Evolutionary conservation across 2,888 invertebrate genomes (phyloP), one percentile per base, ranked within the genome.

Genomic region (Orthosia gracilis): DNA sequence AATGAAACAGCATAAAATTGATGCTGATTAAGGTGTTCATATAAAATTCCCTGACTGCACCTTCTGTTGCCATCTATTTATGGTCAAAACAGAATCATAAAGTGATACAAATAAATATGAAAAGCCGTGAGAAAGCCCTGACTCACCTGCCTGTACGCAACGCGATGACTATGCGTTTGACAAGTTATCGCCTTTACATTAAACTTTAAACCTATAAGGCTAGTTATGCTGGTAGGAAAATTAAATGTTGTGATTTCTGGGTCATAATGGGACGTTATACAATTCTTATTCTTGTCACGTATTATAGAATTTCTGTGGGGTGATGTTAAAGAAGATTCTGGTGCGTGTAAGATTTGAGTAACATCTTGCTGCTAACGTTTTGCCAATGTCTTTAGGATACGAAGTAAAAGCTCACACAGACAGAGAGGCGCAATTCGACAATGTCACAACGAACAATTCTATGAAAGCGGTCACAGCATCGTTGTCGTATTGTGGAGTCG

Each of bases 41-140:
- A 3, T 40, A 40, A n/a, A 40, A 40, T 40, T 40, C 40, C 9
- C 40, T 40, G 40, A 45, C 18, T 62, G 0, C 2, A 23, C 0
- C 50, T 83, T 80, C 62, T 73, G 65, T 12, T 18, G 0, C 3
- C 18, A 52, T 23, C n/a, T 67, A 12, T 26, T 1, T 18, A 13
- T 45, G 63, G 31, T 31, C 26, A 50, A 49, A 49, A 58, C 23
- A 62, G 40, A 79, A 85, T 80, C 72, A 45, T 85, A 86, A 85
- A 88, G 80, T 80, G 86, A 88, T 90, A 89, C 87, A 89, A 89
- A 91, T 90, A 90, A 89, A 89, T 89, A 90, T 87, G 85, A 88
- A 84, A 87, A 83, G 78, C 73, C 78, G 80, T 87, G 84, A 83
- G 87, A 90, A 85, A 82, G 68, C 55, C 65, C 69, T 65, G 85